Evolutionary conservation across 2,797 vertebrate species (phyloP).

Genomic region (Carduelis carduelis): DNA sequence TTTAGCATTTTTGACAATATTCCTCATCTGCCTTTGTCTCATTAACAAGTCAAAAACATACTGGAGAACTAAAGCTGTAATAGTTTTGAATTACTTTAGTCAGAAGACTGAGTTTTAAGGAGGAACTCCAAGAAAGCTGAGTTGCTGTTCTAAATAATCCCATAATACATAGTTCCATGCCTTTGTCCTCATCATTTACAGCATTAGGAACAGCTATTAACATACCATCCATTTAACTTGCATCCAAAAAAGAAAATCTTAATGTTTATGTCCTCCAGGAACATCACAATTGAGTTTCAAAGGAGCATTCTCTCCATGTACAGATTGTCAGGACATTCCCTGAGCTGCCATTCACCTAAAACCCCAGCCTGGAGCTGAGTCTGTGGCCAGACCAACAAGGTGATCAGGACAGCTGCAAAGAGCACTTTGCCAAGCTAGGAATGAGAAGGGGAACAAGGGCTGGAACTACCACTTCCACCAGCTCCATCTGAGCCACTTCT

Average conservation of each 20-base stretch:
- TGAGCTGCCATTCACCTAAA: neutral
- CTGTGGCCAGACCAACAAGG: neutral
- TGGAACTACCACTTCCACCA: neutral
- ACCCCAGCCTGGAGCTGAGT: neutral
- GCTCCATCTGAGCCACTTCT: neutral
- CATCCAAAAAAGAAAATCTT: neutral
- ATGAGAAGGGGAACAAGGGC: neutral
- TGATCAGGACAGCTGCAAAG: neutral
- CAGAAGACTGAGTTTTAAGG: neutral
- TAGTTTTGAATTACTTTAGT: neutral
- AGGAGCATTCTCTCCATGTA: neutral
- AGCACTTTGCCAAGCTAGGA: neutral
- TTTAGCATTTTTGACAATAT: slow-evolving; percentile 1
- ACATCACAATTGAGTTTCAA: neutral
- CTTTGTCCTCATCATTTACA: neutral
- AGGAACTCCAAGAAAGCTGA: neutral
- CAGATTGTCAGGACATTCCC: neutral
- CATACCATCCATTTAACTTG: neutral
- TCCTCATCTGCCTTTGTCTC: slow-evolving; percentile 11
- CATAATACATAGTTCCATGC: accelerated
- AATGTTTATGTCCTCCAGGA: neutral
- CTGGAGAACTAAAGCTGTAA: neutral
- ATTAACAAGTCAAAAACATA: neutral
- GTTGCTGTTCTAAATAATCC: neutral
- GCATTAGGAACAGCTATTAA: neutral